These are phyloP conservation scores for Oryzias woworae DNA, from an alignment of 2,113 vertebrate species.

Conservation along the genomic window DNA sequence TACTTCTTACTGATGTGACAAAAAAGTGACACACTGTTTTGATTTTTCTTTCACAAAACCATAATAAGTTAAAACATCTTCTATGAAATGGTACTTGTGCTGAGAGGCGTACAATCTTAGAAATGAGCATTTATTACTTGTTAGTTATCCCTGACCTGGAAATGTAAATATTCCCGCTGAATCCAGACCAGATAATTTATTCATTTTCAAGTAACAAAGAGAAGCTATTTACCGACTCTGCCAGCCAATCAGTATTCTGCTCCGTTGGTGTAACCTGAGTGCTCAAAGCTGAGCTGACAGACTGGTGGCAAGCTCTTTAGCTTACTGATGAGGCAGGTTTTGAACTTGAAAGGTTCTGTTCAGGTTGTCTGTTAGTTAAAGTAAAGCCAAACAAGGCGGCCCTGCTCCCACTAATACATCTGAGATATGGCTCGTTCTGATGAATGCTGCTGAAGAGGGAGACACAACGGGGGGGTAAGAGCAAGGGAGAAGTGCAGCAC, in stretches of 20 bases:
- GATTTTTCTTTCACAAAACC: no score
- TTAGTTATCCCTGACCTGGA: background rate
- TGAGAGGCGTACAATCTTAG: no score
- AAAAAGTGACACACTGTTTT: no score
- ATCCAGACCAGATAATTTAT: constrained; percentile 18
- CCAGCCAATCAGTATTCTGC: constrained; percentile 20
- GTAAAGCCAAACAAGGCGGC: background rate
- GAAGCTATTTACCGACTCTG: constrained; percentile 30
- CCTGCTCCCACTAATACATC: background rate
- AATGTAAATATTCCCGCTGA: constrained; percentile 7
- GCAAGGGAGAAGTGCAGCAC: no score
- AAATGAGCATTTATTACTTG: background rate
- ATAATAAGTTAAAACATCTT: no score
- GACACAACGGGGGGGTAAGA: no score
- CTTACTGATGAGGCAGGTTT: constrained; percentile 28
- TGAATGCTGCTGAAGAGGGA: background rate
- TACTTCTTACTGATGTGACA: no score
- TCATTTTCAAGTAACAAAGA: constrained; percentile 8
- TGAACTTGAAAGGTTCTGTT: background rate
- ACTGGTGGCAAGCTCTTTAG: constrained; percentile 21
- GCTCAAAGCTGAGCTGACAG: constrained; percentile 22
- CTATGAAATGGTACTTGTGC: no score
- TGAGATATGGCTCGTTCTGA: background rate
- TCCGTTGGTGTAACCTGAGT: constrained; percentile 29
- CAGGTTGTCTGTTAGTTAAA: constrained; percentile 6